A percentile compares a stretch with the other conserved stretches of the same genome.
Conservation (phyloP, 2,888 invertebrate species). For the Cacoxenus indagator region DNA sequence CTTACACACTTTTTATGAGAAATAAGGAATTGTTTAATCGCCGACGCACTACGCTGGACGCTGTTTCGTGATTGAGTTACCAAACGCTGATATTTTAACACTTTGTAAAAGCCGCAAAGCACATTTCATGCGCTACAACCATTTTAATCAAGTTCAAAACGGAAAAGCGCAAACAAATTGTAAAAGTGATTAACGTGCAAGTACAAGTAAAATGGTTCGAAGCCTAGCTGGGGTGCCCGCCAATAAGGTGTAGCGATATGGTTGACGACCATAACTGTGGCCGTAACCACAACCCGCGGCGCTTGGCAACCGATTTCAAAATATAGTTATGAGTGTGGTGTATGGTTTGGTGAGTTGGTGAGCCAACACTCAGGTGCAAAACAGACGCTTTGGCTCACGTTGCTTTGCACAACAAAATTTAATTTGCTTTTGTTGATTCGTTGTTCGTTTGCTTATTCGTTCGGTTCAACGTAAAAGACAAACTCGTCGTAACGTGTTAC, state of each 20-base stretch:
- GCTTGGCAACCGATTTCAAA: constrained; percentile 15
- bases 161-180: too few species aligned
- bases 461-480: neutral
- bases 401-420: constrained; percentile 15
- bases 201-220: neutral
- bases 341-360: neutral
- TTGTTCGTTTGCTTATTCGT: neutral
- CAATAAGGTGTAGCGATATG: constrained; percentile 14
- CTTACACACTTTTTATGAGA: too few species aligned
- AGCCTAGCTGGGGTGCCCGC: constrained; percentile 13
- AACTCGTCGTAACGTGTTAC: neutral
- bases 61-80: too few species aligned
- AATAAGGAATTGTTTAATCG: too few species aligned
- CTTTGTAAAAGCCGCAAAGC: too few species aligned
- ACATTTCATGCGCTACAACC: too few species aligned
- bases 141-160: too few species aligned
- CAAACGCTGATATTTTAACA: too few species aligned
- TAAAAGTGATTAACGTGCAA: neutral
- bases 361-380: constrained; percentile 16
- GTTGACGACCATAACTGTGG: neutral
- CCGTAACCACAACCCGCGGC: constrained; percentile 12
- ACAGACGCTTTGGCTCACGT: neutral
- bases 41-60: too few species aligned
- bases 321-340: neutral
- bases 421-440: neutral